Conservation (phyloP, 2,888 invertebrate genomes). For the Mesopsocus fuscifrons region DNA sequence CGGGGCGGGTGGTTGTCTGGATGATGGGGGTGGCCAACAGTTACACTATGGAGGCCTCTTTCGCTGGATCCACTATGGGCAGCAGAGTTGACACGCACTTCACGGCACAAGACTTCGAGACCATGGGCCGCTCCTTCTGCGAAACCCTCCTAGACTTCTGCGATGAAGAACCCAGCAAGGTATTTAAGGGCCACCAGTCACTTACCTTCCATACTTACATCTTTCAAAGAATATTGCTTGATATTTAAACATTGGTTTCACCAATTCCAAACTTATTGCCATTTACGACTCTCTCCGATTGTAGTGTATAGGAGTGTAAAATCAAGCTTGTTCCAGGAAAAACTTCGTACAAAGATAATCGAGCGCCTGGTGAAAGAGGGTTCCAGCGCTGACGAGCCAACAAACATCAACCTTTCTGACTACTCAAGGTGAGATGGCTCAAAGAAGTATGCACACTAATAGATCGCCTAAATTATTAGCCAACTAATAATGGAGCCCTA, state of each 20-base stretch:
- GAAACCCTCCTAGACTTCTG: constrained; percentile 83
- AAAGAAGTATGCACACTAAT: too few relatives aligned
- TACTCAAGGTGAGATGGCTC: constrained; percentile 51
- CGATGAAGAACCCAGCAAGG: constrained; percentile 67
- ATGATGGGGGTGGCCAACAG: constrained; percentile 87
- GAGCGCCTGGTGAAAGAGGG: constrained; percentile 61
- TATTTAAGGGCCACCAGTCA: too few relatives aligned
- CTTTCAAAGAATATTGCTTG: background rate
- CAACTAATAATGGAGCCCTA: too few relatives aligned
- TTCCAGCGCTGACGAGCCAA: constrained; percentile 74
- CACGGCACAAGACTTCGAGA: constrained; percentile 56
- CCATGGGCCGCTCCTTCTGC: constrained; percentile 77
- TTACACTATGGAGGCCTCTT: constrained; percentile 89
- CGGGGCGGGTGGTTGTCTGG: constrained; percentile 87
- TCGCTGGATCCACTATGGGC: constrained; percentile 74
- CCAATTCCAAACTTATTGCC: background rate
- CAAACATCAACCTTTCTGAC: constrained; percentile 68
- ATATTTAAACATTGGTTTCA: background rate
- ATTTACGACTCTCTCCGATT: background rate
- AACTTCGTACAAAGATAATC: constrained; percentile 58
- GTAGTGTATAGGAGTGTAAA: background rate
- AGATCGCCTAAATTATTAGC: too few relatives aligned
- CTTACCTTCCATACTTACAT: constrained; percentile 14
- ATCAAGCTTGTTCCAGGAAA: too few relatives aligned
- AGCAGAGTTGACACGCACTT: constrained; percentile 71